These are phyloP conservation scores for Actias luna DNA, from an alignment of 2,888 invertebrate species.

Conservation along the genomic window DNA sequence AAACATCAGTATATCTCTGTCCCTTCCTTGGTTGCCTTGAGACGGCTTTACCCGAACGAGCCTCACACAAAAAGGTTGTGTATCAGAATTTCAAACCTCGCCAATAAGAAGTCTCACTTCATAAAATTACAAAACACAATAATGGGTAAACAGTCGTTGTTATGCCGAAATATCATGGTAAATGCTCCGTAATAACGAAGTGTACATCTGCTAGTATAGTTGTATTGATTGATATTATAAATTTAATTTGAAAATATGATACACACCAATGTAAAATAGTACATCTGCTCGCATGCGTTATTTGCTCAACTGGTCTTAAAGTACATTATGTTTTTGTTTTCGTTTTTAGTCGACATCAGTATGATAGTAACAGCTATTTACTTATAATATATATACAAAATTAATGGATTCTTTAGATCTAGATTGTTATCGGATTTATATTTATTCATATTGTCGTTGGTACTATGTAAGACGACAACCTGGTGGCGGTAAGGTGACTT, in stretches of 20 bases:
- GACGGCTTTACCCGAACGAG: too few species aligned
- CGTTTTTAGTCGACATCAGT: constrained; percentile 1
- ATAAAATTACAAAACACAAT: too few species aligned
- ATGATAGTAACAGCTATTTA: neutral
- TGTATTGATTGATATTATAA: constrained; percentile 1
- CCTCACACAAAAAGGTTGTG: too few species aligned
- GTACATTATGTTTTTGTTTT: constrained; percentile 2
- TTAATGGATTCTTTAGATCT: neutral
- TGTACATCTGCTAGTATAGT: neutral
- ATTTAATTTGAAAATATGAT: neutral
- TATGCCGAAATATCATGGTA: too few species aligned
- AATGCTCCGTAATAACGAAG: neutral
- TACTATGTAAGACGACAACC: neutral
- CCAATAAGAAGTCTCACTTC: too few species aligned
- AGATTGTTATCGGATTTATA: constrained; percentile 5
- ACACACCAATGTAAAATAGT: neutral
- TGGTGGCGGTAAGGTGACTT: neutral
- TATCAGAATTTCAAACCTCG: too few species aligned
- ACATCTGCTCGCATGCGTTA: neutral
- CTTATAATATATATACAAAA: neutral
- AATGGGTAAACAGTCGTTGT: too few species aligned
- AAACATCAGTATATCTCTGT: too few species aligned
- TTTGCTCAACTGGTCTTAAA: neutral
- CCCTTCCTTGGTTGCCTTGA: too few species aligned
- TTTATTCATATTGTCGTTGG: neutral